Base-by-base conservation (phyloP, 2,888 invertebrate species). In the Leptura quadrifasciata region DNA sequence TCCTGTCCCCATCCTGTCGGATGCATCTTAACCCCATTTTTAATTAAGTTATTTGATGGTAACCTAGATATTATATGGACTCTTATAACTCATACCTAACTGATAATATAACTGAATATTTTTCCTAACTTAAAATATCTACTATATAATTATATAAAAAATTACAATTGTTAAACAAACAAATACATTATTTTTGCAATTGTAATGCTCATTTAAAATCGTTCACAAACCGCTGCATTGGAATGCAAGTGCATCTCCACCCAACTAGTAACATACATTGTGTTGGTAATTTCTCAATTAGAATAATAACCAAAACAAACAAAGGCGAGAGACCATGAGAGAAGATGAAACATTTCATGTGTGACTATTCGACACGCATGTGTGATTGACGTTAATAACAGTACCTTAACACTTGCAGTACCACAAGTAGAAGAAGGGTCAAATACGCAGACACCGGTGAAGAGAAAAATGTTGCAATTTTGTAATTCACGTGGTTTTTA, bases 301-400 rank as follows among this genome's bases (percentile, higher is more conserved):
- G 65, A 65, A 65, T 65, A 65, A 65, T 52, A 21, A 65, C 54
- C 9, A 65, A 65, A 65, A 65, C 54, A 65, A 54, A 65, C 65
- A 65, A 65, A 52, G 54, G 65, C 65, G 65, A 54, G 27, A 65
- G 65, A 52, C 65, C 65, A 65, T 65, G 65, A 65, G 54, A 65
- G 54, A 24, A 65, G 65, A 52, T n/a, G 54, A 54, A 35, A n/a
- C 65, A 54, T 27, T 21, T 39, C 65, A 65, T 24, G 65, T 65
- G 52, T 47, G 52, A 65, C 65, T 39, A 35, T 18, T 47, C 47
- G 47, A 47, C 15, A 47, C n/a, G 47, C 47, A 47, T 47, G 15
- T 47, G 39, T 39, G 39, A 39, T 39, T 3, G 12, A 39, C 1
- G 12, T 39, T 39, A 47, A 47, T 39, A 47, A 47, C n/a, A 47